Evolutionary conservation across 2,113 vertebrate genomes (phyloP).

Genomic region (Bubo bubo): DNA sequence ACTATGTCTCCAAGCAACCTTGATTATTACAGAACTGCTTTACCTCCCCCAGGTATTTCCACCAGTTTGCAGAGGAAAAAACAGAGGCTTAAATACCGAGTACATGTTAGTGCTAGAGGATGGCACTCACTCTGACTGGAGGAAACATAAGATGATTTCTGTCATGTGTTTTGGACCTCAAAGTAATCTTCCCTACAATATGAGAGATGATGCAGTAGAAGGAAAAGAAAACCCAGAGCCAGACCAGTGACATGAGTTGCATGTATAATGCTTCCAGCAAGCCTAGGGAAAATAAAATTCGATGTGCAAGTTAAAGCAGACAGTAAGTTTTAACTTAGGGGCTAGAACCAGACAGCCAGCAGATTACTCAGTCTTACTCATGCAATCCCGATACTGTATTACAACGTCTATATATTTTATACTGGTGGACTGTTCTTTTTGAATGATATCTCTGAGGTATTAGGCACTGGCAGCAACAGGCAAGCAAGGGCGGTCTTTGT

Average conservation of each 20-base stretch:
- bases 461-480: background rate
- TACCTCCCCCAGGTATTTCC: background rate
- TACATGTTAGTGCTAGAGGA: background rate
- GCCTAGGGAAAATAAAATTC: background rate
- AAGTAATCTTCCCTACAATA: background rate
- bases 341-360: background rate
- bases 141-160: background rate
- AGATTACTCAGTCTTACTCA: background rate
- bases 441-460: background rate
- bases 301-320: background rate
- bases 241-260: slow-evolving; percentile 5
- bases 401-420: background rate
- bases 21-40: background rate
- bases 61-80: background rate
- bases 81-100: background rate
- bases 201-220: background rate
- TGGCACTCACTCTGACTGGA: background rate
- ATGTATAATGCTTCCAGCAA: slow-evolving; percentile 26
- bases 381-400: background rate
- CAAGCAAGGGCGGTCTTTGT: background rate
- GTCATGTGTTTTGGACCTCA: background rate
- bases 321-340: background rate
- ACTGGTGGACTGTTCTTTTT: background rate
- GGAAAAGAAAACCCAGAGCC: slow-evolving; percentile 7
- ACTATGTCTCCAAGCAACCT: background rate